A percentile compares a stretch with the other conserved stretches of the same genome.
phyloP scores from a whole-genome alignment of 1,140 invertebrate genomes.

The Drosophila lacertosa region DNA sequence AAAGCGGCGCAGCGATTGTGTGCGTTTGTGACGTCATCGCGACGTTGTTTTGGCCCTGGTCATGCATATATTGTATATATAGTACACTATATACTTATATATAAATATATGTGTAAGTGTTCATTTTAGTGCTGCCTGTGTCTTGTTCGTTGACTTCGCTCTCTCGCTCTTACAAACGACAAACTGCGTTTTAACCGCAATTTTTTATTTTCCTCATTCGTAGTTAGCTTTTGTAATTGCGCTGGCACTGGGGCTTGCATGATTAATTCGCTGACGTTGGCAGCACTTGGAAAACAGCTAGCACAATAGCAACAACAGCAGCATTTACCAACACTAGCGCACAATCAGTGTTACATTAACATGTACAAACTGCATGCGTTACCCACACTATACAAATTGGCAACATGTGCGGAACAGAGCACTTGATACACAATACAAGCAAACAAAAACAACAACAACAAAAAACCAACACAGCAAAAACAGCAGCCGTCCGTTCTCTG shows the following conservation, averaged over 20 bases:
- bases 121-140: slow-evolving; percentile 13
- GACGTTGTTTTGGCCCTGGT: slow-evolving; percentile 62
- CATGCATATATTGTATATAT: no score
- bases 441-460: slow-evolving; percentile 12
- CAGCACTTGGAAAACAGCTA: slow-evolving; percentile 47
- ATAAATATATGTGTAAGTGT: slow-evolving; percentile 27
- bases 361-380: slow-evolving; percentile 43
- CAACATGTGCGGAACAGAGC: slow-evolving; percentile 44
- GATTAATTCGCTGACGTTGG: slow-evolving; percentile 78
- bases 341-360: slow-evolving; percentile 41
- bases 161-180: slow-evolving; percentile 17
- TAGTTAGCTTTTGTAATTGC: slow-evolving; percentile 20
- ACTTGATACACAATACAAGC: slow-evolving; percentile 16
- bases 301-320: slow-evolving; percentile 30
- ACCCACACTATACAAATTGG: slow-evolving; percentile 58
- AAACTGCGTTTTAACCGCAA: slow-evolving; percentile 72
- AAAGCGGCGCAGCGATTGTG: slow-evolving; percentile 49
- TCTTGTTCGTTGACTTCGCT: slow-evolving; percentile 14
- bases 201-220: slow-evolving; percentile 43
- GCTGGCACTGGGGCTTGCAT: slow-evolving; percentile 46
- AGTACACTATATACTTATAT: neutral
- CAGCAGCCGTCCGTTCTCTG: slow-evolving; percentile 23
- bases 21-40: slow-evolving; percentile 69
- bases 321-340: slow-evolving; percentile 13
- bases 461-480: slow-evolving; percentile 44